phyloP scores from a whole-genome alignment of 2,888 invertebrate genomes.

The Pogonocherus hispidulus region DNA sequence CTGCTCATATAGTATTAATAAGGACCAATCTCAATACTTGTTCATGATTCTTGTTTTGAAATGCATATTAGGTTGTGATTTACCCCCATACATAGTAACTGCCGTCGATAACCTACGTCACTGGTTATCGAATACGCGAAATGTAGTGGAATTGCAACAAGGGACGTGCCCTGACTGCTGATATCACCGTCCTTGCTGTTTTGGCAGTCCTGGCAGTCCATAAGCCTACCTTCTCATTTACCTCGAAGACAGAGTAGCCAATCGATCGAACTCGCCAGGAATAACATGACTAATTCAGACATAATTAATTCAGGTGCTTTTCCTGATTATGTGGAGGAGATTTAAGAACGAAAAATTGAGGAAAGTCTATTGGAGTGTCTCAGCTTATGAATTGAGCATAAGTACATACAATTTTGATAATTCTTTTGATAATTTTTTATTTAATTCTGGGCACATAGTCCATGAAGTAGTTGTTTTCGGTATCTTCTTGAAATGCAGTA shows the following conservation, averaged over 20 bases:
- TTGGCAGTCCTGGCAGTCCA: slow-evolving; percentile 14
- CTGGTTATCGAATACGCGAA: slow-evolving; percentile 28
- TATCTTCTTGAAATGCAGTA: neutral
- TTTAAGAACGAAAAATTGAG: no score
- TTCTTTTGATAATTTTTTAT: neutral
- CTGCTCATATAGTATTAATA: no score
- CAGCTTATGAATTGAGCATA: no score
- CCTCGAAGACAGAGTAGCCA: slow-evolving; percentile 4
- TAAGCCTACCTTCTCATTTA: slow-evolving; percentile 22
- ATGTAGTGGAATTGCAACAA: slow-evolving; percentile 24
- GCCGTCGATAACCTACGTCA: no score
- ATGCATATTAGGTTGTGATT: no score
- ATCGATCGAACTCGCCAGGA: neutral
- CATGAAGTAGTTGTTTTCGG: no score
- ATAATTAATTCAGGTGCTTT: neutral
- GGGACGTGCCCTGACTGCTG: slow-evolving; percentile 29
- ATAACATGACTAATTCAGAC: neutral
- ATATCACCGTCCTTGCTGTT: slow-evolving; percentile 20
- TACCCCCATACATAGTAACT: no score
- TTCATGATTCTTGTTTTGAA: no score
- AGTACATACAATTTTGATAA: no score
- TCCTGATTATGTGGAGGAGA: neutral
- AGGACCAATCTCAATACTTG: no score
- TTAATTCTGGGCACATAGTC: no score
- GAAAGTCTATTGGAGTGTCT: no score